Conservation (phyloP, 2,113 vertebrate genomes). For the Danio rerio region GRCz12tu NC_133186.1:28401001-28401500, state of each 20-base stretch:
- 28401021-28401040: conserved; percentile 44
- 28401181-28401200: background rate
- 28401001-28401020: conserved; percentile 6
- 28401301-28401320: too few species aligned
- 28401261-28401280: background rate
- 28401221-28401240: background rate
- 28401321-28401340: too few species aligned
- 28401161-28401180: conserved; percentile 12
- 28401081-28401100: conserved; percentile 15
- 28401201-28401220: background rate
- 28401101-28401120: conserved; percentile 40
- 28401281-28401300: background rate
- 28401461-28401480: too few species aligned
- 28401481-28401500: too few species aligned
- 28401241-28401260: background rate
- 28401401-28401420: too few species aligned
- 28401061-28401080: background rate
- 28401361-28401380: too few species aligned
- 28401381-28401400: too few species aligned
- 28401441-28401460: too few species aligned
- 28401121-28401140: background rate
- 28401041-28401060: background rate
- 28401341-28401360: too few species aligned
- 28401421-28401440: too few species aligned
- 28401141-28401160: background rate